A percentile compares a stretch with the other conserved stretches of the same genome.
Conservation (phyloP, 2,888 invertebrate genomes). For the Polyploca ridens region DNA sequence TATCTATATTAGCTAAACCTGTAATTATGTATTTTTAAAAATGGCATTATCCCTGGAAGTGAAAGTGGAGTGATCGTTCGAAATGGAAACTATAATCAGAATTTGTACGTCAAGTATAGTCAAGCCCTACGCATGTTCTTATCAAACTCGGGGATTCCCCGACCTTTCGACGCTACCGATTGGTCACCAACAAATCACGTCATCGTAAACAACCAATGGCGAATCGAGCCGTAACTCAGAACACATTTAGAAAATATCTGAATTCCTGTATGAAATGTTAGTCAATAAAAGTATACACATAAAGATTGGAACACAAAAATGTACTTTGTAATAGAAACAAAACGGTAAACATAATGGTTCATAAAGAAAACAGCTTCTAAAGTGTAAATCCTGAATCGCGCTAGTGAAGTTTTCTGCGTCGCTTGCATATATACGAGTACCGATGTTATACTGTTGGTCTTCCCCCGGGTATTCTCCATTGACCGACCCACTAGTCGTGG, state of each 20-base stretch:
- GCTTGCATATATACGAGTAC: conserved; percentile 1
- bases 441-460: background rate
- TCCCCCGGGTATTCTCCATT: conserved; percentile 10
- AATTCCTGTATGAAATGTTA: background rate
- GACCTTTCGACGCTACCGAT: background rate
- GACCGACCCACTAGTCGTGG: conserved; percentile 10
- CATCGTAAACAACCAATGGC: background rate
- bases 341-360: background rate
- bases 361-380: background rate
- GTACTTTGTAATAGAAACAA: background rate
- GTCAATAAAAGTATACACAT: background rate
- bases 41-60: too few relatives aligned
- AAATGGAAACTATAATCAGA: too few relatives aligned
- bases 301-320: background rate
- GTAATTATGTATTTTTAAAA: too few relatives aligned
- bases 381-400: background rate
- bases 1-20: too few relatives aligned
- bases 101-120: too few relatives aligned
- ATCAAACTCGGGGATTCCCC: background rate
- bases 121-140: too few relatives aligned
- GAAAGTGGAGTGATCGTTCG: too few relatives aligned
- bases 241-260: background rate
- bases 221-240: background rate
- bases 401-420: background rate
- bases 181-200: background rate